Conservation (phyloP, 2,888 invertebrate species). For the Lissocephala sabroskyi region DNA sequence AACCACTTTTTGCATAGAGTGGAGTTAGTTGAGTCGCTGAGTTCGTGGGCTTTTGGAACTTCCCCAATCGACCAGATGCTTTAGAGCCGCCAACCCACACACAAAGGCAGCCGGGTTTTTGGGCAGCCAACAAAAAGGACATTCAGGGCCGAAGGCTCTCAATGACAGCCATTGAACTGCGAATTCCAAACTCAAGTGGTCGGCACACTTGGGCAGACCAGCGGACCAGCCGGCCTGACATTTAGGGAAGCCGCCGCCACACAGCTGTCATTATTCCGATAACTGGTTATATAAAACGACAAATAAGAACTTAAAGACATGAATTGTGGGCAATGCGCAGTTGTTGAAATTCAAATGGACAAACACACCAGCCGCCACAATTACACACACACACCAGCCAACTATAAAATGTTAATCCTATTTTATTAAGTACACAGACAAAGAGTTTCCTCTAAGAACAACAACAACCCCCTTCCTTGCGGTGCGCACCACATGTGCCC, state of each 20-base stretch:
- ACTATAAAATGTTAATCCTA: slow-evolving; percentile 60
- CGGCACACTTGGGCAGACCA: too few relatives aligned
- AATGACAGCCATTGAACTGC: not conserved
- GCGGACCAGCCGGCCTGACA: not conserved
- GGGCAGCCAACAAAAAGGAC: too few relatives aligned
- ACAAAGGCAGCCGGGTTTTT: too few relatives aligned
- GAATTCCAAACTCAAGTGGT: not conserved
- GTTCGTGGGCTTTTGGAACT: too few relatives aligned
- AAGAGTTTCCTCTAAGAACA: too few relatives aligned
- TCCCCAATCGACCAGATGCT: too few relatives aligned
- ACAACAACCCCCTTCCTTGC: slow-evolving; percentile 9
- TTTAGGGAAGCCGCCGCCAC: not conserved
- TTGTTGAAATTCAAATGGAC: not conserved
- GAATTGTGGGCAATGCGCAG: slow-evolving; percentile 3
- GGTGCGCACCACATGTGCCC: too few relatives aligned
- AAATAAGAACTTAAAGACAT: not conserved
- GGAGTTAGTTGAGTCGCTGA: too few relatives aligned
- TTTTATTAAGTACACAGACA: slow-evolving; percentile 56
- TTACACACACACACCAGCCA: slow-evolving; percentile 16
- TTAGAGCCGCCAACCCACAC: too few relatives aligned
- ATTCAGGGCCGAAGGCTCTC: slow-evolving; percentile 1
- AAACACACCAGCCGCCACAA: slow-evolving; percentile 1
- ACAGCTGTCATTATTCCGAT: slow-evolving; percentile 61
- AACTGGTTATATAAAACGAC: slow-evolving; percentile 42
- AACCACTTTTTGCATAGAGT: too few relatives aligned